Evolutionary conservation across 2,113 vertebrate genomes (phyloP).

Genomic region (Alaudala cheleensis): DNA sequence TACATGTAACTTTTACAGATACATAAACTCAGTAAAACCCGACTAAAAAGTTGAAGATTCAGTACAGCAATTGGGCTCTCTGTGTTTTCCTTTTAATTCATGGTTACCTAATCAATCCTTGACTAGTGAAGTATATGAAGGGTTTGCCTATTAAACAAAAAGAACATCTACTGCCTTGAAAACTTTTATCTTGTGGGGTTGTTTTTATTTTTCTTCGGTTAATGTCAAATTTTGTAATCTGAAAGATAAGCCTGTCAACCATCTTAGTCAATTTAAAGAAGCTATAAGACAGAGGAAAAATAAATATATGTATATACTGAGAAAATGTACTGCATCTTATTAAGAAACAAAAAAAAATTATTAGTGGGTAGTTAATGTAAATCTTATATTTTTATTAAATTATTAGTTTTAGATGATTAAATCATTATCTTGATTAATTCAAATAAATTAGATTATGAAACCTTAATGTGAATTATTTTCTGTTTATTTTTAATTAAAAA

Average conservation of each 20-base stretch:
- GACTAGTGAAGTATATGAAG: not conserved
- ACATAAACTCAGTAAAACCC: not conserved
- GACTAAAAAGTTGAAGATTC: not conserved
- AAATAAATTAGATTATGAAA: not conserved
- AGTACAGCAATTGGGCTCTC: not conserved
- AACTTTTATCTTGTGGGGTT: rapidly evolving
- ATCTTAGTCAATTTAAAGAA: not conserved
- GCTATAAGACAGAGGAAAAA: not conserved
- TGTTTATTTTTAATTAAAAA: not conserved
- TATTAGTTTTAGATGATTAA: not conserved
- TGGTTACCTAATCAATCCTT: not conserved
- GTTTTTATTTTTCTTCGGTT: not conserved
- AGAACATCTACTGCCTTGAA: not conserved
- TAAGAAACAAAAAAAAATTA: not conserved
- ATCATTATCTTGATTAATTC: not conserved
- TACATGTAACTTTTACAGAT: not conserved
- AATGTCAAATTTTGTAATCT: not conserved
- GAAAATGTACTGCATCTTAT: not conserved
- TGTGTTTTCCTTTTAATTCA: not conserved
- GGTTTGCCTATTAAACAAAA: not conserved
- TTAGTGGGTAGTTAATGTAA: not conserved
- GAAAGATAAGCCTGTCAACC: not conserved
- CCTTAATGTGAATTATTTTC: not conserved
- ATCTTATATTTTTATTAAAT: not conserved
- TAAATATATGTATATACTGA: not conserved